Evolutionary conservation across 2,113 vertebrate species (phyloP), one percentile per base, ranked within the genome.

Genomic region (Cardinalis cardinalis): DNA sequence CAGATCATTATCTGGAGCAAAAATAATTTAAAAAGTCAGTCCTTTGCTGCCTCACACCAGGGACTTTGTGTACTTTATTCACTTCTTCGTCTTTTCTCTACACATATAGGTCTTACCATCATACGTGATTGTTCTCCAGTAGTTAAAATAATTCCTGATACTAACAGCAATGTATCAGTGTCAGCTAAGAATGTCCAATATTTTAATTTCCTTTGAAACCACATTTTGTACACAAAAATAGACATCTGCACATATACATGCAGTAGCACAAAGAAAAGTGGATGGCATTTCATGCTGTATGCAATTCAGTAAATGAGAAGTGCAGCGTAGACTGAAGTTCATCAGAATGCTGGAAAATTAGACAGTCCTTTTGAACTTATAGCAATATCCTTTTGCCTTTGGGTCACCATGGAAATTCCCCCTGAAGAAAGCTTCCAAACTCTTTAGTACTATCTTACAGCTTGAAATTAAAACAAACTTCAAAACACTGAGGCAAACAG

Each of bases 1-100:
- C 99, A 99, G 96, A 99, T 97, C 98, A 99, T 99, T 86, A 99
- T 95, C 99, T 99, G 96, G 4, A 60, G 6, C 9, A 93, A 72
- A 93, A 69, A 44, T 18, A 91, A 3, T 63, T 53, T 53, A 2
- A 2, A 7, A 44, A 78, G 55, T 95, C 41, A 95, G 64, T 7
- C n/a, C 32, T 26, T 87, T 65, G 26, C 32, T 65, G 26, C n/a
- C n/a, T 34, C 5, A 75, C 16, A 15, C 14, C 31, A 32, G 6
- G 20, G 11, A 48, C 10, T 71, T 43, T 25, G 14, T 46, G 48
- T 16, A n/a, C 14, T 18, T 49, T 56, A 13, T 21, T 81, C 14
- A 64, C 6, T 55, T 81, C 40, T 31, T 86, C 1, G 1, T 80
- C 55, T 79, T 40, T 71, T 74, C 36, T 64, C 61, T 36, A 69